Conservation (phyloP, 2,888 invertebrate species). For the Lochmaea crataegi region DNA sequence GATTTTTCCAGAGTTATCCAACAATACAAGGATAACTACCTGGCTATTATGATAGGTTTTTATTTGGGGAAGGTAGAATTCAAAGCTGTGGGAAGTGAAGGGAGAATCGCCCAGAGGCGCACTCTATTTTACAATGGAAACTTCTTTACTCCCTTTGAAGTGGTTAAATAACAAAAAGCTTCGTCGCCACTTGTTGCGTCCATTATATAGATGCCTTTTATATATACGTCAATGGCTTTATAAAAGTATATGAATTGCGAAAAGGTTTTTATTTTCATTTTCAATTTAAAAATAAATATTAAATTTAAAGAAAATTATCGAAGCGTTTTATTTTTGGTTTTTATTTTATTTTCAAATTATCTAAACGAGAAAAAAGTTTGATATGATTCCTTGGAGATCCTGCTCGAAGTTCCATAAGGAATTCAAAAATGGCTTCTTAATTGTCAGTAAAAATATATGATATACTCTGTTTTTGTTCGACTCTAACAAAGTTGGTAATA, state of each 20-base stretch:
- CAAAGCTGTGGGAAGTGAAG: conserved; percentile 5
- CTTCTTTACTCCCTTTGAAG: conserved; percentile 3
- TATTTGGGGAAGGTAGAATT: neutral
- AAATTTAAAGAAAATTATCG: neutral
- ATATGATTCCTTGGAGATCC: too few species aligned
- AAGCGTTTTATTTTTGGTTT: too few species aligned
- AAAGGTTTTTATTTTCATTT: neutral
- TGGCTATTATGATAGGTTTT: conserved; percentile 2
- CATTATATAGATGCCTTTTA: neutral
- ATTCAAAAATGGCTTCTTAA: too few species aligned
- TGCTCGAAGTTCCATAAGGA: too few species aligned
- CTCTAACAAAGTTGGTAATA: too few species aligned
- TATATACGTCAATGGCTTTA: neutral
- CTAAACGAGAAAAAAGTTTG: too few species aligned
- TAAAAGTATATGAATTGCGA: neutral
- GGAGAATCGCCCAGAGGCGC: conserved; percentile 15
- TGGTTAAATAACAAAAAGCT: neutral
- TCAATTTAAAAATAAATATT: neutral
- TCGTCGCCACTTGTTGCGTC: neutral
- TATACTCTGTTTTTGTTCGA: too few species aligned
- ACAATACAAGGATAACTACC: conserved; percentile 10
- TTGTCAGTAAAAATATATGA: too few species aligned
- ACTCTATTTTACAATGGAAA: conserved; percentile 8
- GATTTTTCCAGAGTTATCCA: conserved; percentile 16
- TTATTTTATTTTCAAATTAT: too few species aligned